A percentile compares a stretch with the other conserved stretches of the same genome.
These are phyloP conservation scores for Schizopygopsis malacanthus DNA, from an alignment of 2,797 vertebrate genomes.

Conservation along the genomic window DNA sequence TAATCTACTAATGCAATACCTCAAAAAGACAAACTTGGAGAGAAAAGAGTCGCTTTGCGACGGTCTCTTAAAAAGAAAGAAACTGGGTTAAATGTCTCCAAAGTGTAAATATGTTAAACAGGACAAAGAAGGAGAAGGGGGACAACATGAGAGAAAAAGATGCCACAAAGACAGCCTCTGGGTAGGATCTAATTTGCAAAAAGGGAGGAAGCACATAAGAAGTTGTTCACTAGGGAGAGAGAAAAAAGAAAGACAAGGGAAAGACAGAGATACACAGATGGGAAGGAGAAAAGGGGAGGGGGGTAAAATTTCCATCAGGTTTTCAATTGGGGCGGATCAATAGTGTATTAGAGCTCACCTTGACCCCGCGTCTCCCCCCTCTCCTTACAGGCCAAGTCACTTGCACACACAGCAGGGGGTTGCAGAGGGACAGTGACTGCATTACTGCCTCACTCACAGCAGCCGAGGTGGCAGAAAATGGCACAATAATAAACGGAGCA, in stretches of 20 bases:
- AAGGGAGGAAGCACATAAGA: constrained; percentile 52
- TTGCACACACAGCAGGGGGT: constrained; percentile 82
- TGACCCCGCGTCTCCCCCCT: constrained; percentile 82
- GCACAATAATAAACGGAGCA: constrained; percentile 78
- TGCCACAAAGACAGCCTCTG: constrained; percentile 54
- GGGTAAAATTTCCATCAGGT: constrained; percentile 86
- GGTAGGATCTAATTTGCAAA: constrained; percentile 60
- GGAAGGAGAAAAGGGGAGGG: constrained; percentile 54
- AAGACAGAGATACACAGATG: constrained; percentile 61
- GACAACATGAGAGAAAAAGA: constrained; percentile 51
- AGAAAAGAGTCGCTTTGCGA: constrained; percentile 12
- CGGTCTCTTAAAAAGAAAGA: not conserved
- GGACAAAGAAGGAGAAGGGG: constrained; percentile 62
- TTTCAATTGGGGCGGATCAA: constrained; percentile 89
- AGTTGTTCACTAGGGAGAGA: constrained; percentile 55
- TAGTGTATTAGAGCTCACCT: constrained; percentile 90
- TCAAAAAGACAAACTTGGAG: constrained; percentile 46
- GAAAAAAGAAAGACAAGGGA: constrained; percentile 57
- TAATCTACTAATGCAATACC: constrained; percentile 58
- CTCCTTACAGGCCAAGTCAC: constrained; percentile 80
- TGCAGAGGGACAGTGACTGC: constrained; percentile 81
- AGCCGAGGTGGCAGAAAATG: constrained; percentile 87
- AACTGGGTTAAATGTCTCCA: constrained; percentile 22
- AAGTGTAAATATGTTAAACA: constrained; percentile 43
- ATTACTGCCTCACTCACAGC: constrained; percentile 80